Evolutionary conservation across 2,888 invertebrate genomes (phyloP), one percentile per base, ranked within the genome.

Genomic region (Clistopyga incitator): DNA sequence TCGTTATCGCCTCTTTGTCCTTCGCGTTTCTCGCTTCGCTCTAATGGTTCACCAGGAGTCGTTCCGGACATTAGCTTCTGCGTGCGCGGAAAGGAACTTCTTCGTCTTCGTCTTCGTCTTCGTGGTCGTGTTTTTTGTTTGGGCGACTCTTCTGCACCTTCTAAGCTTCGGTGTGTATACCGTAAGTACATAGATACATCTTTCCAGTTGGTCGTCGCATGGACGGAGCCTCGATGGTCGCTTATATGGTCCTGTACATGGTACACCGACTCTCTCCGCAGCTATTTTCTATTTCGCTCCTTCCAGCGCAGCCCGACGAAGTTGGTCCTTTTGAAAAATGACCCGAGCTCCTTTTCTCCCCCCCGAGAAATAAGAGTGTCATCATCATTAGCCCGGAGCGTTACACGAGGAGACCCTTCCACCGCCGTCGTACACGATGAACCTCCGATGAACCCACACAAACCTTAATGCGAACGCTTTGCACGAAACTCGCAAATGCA

Each of bases 311-410:
- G 82, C 59, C 34, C 54, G 61, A 78, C 78, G 71, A 72, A 82
- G 59, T 86, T 78, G 79, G 84, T 84, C 81, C 89, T 91, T 92
- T 92, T 93, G 93, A 93, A 93, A 93, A 93, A 93, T 93, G 92
- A 93, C 90, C 90, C 90, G 88, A 89, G 89, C 89, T 70, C 75
- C 59, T 65, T 80, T 81, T 89, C 90, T 88, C 88, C 88, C 88
- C 88, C 88, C 88, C 87, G 88, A 91, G 90, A 92, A 92, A 92
- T 92, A 92, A 92, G 92, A 92, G 92, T 92, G 92, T 93, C 92
- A 93, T 93, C 93, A 93, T 93, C 93, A 93, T 93, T 93, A 93
- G 92, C 91, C 89, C 89, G 89, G 87, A 88, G 89, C 91, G 90
- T 92, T 92, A 90, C 90, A 90, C 90, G 81, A 78, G 67, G 67